Percentiles rank a stretch among this genome's conserved stretches.
Conservation (phyloP, 1,140 invertebrate genomes). For the Halesus radiatus region DNA sequence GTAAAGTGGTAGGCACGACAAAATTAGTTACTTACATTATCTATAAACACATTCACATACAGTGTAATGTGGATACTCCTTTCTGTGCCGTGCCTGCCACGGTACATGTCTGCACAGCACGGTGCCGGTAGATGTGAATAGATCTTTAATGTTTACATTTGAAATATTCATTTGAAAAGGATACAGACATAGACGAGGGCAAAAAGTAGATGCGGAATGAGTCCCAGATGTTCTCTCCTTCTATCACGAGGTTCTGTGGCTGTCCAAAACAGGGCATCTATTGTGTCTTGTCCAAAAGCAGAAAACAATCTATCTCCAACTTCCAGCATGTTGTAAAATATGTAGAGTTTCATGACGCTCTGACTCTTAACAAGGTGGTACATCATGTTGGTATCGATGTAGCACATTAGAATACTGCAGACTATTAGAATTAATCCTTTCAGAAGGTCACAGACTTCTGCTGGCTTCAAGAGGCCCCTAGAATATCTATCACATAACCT, state of each 20-base stretch:
- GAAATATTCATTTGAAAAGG: constrained; percentile 73
- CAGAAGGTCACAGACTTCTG: constrained; percentile 96
- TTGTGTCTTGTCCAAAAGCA: constrained; percentile 97
- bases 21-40: too few relatives aligned
- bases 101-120: too few relatives aligned
- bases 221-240: constrained; percentile 87
- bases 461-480: constrained; percentile 77
- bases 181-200: constrained; percentile 95
- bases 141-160: too few relatives aligned
- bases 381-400: constrained; percentile 97
- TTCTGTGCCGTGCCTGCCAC: too few relatives aligned
- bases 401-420: constrained; percentile 87
- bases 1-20: too few relatives aligned
- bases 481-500: constrained; percentile 42
- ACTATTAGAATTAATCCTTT: constrained; percentile 92
- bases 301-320: constrained; percentile 96
- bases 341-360: constrained; percentile 98
- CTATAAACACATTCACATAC: too few relatives aligned
- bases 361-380: constrained; percentile 99
- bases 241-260: constrained; percentile 91
- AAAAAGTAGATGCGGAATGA: constrained; percentile 90
- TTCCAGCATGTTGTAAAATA: constrained; percentile 99
- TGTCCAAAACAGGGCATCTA: constrained; percentile 98
- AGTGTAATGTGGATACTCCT: too few relatives aligned
- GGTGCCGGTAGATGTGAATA: too few relatives aligned